Conservation (phyloP, 1,140 invertebrate species). For the Drosophila nigromelanica region DNA sequence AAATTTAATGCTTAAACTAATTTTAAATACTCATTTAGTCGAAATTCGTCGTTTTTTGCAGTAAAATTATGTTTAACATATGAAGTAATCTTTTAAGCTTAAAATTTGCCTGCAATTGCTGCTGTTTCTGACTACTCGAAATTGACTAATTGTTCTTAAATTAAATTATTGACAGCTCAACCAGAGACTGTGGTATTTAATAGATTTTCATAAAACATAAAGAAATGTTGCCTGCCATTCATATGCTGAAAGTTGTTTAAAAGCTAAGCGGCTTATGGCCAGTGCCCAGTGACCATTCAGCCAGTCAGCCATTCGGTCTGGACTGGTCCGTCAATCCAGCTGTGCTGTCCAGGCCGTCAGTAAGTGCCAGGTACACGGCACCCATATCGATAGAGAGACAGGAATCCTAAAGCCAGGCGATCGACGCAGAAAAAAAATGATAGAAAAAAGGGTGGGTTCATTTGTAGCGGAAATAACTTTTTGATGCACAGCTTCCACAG, state of each 20-base stretch:
- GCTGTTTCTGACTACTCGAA: not conserved
- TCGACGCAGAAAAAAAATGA: constrained; percentile 35
- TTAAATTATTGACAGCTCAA: constrained; percentile 8
- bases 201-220: constrained; percentile 25
- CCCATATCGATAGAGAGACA: constrained; percentile 51
- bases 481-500: constrained; percentile 57
- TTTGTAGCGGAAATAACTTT: constrained; percentile 80
- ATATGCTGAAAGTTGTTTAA: constrained; percentile 67
- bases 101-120: too few relatives aligned
- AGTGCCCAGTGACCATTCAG: constrained; percentile 15
- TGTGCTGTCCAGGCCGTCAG: constrained; percentile 13
- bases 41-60: too few relatives aligned
- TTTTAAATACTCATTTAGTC: too few relatives aligned
- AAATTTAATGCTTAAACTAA: too few relatives aligned
- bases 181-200: constrained; percentile 34
- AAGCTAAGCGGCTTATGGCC: constrained; percentile 70
- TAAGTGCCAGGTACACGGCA: constrained; percentile 51
- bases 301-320: constrained; percentile 19
- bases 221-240: constrained; percentile 46
- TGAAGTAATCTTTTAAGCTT: too few relatives aligned
- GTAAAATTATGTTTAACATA: too few relatives aligned
- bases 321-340: constrained; percentile 13
- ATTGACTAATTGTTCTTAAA: constrained; percentile 18
- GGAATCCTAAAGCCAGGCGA: constrained; percentile 33
- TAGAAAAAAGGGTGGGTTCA: constrained; percentile 47